Base-by-base conservation (phyloP, 1,140 invertebrate genomes). In the Protaetia brevitarsis region DNA sequence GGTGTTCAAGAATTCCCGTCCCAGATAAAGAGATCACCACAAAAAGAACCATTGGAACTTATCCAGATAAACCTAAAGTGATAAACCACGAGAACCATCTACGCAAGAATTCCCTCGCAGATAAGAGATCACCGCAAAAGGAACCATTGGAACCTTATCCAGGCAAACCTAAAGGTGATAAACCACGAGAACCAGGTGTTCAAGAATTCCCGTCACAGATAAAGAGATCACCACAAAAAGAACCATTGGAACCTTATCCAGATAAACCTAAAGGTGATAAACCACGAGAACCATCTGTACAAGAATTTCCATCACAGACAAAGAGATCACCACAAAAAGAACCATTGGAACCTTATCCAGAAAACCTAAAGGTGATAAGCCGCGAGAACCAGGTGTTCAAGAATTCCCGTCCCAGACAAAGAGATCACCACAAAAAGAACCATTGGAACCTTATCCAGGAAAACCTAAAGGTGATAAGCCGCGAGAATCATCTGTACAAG, bases 271-370 rank as follows among this genome's bases (percentile, higher is more conserved):
- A 64, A 64, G 21, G 16, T 6, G 23, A 29, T 16, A 58, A 58
- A 23, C n/a, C n/a, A n/a, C 8, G 21, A 51, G 23, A 4, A 13
- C 68, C 56, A 7, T 29, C 19, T 34, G 19, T 61, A 13, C 30
- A 21, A 61, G 30, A 61, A 36, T 61, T 36, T 61, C 59, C 59
- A 10, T 58, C 56, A 6, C 13, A 61, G 11, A 63, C 7, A 63
- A 51, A 13, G 6, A 13, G 21, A 8, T 19, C 21, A 19, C 21
- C 6, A 51, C 6, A 51, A 19, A 19, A 8, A 6, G 6, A 51
- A 8, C 6, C 6, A 6, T 13, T 64, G 72, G 16, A 73, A 76
- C 66, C 75, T 73, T n/a, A 30, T 75, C 23, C 65, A 66, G 23
- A n/a, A n/a, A n/a, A n/a, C n/a, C n/a, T n/a, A n/a, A n/a, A n/a